Percentiles rank a stretch among this genome's conserved stretches.
Conservation (phyloP, 2,113 vertebrate genomes). For the Albula goreensis region DNA sequence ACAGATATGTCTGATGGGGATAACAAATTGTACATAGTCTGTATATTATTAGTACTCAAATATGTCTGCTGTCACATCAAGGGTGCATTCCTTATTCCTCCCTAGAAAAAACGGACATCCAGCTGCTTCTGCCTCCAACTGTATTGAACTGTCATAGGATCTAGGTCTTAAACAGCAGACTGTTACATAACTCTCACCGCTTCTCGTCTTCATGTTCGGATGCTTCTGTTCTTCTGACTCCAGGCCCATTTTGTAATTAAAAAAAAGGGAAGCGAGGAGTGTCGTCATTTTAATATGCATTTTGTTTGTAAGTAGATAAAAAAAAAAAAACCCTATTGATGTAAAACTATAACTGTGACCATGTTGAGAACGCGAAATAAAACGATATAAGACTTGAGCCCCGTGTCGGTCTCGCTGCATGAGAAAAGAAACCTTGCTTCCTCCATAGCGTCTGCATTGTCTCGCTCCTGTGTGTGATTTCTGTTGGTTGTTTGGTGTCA, state of each 20-base stretch:
- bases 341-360: constrained; percentile 91
- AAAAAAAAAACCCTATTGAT: constrained; percentile 69
- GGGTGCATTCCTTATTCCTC: constrained; percentile 64
- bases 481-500: background rate
- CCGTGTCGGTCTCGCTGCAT: constrained; percentile 51
- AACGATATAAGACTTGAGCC: constrained; percentile 72
- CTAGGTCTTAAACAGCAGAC: constrained; percentile 69
- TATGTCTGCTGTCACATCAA: constrained; percentile 69
- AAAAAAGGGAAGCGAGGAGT: constrained; percentile 67
- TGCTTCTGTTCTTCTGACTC: constrained; percentile 68
- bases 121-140: constrained; percentile 68
- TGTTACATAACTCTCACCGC: constrained; percentile 65
- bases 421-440: constrained; percentile 20
- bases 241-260: constrained; percentile 70
- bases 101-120: constrained; percentile 55
- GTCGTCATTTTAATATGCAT: constrained; percentile 84
- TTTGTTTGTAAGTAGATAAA: constrained; percentile 84
- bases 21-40: constrained; percentile 75
- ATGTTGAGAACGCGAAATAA: constrained; percentile 89
- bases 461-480: background rate
- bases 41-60: constrained; percentile 72
- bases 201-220: constrained; percentile 57
- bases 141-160: constrained; percentile 69
- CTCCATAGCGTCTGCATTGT: background rate
- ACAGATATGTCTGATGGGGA: constrained; percentile 55